Evolutionary conservation across 1,140 invertebrate genomes (phyloP), one percentile per base, ranked within the genome.

Genomic region (Drosophila ercepeae): DNA sequence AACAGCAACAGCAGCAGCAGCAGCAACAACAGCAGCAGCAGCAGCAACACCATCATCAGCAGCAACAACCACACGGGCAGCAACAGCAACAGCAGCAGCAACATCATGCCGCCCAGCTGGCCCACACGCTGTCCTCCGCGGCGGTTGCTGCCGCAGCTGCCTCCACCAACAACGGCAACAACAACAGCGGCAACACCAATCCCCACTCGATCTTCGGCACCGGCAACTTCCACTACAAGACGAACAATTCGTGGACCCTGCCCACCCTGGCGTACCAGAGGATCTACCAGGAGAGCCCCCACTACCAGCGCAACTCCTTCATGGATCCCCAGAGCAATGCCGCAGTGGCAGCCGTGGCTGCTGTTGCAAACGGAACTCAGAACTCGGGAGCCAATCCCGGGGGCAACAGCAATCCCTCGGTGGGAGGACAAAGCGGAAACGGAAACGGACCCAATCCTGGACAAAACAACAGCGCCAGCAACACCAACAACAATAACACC

Each of bases 161-260:
- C 3, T 59, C 58, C 9, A 27, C 25, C 14, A 50, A 11, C 25
- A 51, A 57, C 1, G 34, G 74, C 57, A 44, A 52, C 23, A 32
- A 52, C 29, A 51, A 63, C n/a, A 45, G 63, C 18, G 59, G 60
- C 51, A 76, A 65, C 36, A 73, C 82, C 49, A 90, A 90, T 68
- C 67, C 89, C 2, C 89, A 91, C 41, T 90, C 89, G 13, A 90
- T 91, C 34, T 91, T 91, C 19, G 89, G 89, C 46, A 90, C 79
- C 41, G 89, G 90, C 25, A 91, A 91, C 61, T 91, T 91, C 48
- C 90, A 91, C 60, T 90, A 91, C 58, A 90, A 89, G 44, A 90
- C 88, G 4, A 91, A 91, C 70, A 91, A 91, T 25, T 90, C 90
- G 2, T 91, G 90, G 90, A 90, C 77, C 3, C 64, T 91, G 61